phyloP scores from a whole-genome alignment of 2,888 invertebrate genomes.

The Meghimatium bilineatum region DNA sequence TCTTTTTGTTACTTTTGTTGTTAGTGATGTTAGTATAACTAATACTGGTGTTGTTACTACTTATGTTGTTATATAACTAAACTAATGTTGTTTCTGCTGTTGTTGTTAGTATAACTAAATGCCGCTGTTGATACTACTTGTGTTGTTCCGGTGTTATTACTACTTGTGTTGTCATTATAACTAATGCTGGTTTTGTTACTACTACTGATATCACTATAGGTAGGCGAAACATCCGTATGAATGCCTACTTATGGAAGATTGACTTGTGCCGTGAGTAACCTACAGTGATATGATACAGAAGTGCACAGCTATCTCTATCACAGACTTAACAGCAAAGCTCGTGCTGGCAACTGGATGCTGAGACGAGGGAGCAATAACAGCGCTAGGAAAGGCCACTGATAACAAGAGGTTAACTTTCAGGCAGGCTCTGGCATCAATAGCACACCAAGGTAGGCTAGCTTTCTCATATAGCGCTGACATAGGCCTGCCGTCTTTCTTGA shows the following conservation, averaged over 20 bases:
- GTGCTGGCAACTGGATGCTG: neutral
- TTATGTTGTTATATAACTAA: neutral
- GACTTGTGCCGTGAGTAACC: neutral
- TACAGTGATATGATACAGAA: neutral
- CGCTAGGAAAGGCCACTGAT: constrained; percentile 2
- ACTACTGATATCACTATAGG: neutral
- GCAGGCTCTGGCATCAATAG: neutral
- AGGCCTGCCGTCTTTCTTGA: neutral
- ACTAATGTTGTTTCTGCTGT: neutral
- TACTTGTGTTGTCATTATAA: neutral
- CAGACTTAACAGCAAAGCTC: too few species aligned
- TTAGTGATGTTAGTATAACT: too few species aligned
- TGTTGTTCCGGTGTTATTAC: neutral
- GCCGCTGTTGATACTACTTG: neutral
- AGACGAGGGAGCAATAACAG: constrained; percentile 2
- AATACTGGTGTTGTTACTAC: too few species aligned
- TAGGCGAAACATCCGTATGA: neutral
- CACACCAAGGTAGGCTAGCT: neutral
- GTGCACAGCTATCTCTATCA: neutral
- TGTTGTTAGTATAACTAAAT: neutral
- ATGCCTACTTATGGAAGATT: neutral
- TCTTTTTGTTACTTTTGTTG: too few species aligned
- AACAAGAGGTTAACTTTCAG: constrained; percentile 4
- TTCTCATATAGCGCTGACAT: neutral
- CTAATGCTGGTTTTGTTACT: neutral